These are phyloP conservation scores for Piprites chloris DNA, from an alignment of 2,113 vertebrate species.

Conservation along the genomic window DNA sequence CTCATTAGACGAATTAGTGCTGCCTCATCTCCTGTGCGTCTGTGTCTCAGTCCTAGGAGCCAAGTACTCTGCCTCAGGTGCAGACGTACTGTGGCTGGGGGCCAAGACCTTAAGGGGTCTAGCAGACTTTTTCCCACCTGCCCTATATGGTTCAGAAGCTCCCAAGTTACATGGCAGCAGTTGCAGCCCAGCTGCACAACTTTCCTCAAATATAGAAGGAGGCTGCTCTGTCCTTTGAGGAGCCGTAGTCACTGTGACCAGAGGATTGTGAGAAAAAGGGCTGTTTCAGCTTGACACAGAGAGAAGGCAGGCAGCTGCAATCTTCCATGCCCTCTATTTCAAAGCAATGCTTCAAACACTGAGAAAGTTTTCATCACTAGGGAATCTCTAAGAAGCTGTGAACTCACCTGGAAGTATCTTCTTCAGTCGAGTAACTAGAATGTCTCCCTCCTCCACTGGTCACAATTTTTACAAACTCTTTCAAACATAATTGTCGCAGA, in stretches of 20 bases:
- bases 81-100: not conserved
- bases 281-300: not conserved
- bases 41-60: not conserved
- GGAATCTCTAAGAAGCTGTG: not conserved
- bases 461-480: not conserved
- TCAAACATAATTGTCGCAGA: not conserved
- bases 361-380: not conserved
- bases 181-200: not conserved
- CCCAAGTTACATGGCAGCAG: not conserved
- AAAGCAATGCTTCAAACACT: not conserved
- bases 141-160: not conserved
- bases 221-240: not conserved
- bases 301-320: not conserved
- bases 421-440: not conserved
- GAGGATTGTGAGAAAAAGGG: not conserved
- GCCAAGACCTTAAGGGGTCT: not conserved
- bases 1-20: conserved; percentile 22
- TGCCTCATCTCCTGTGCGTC: not conserved
- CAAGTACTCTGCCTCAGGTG: not conserved
- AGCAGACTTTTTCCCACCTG: not conserved
- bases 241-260: not conserved
- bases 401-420: conserved; percentile 9
- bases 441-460: not conserved
- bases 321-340: not conserved
- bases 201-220: not conserved